Percentiles rank a stretch among this genome's conserved stretches.
Evolutionary conservation across 2,888 invertebrate species (phyloP).

Genomic region (Sinopyrophorus schimmeli): DNA sequence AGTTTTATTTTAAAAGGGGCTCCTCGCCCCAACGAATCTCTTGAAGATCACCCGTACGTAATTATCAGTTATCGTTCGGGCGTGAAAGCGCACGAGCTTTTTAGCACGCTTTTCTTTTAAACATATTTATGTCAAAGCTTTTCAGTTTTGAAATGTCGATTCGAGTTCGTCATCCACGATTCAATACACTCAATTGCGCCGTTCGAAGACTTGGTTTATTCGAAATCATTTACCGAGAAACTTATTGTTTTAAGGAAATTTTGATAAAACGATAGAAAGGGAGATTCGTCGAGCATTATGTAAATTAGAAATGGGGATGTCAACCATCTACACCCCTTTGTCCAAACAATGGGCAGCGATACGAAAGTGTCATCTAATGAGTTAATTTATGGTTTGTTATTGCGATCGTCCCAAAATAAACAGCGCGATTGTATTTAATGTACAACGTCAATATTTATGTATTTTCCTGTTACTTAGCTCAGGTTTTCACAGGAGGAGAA

Average conservation of each 20-base stretch:
- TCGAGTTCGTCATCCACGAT: slow-evolving; percentile 45
- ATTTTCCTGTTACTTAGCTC: slow-evolving; percentile 40
- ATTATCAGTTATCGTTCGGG: slow-evolving; percentile 55
- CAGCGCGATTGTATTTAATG: slow-evolving; percentile 49
- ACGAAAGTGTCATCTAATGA: slow-evolving; percentile 52
- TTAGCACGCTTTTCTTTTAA: slow-evolving; percentile 54
- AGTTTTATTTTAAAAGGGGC: slow-evolving; percentile 51
- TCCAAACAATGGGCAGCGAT: slow-evolving; percentile 50
- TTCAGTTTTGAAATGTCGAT: slow-evolving; percentile 51
- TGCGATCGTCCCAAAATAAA: slow-evolving; percentile 49
- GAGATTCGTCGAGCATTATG: slow-evolving; percentile 46
- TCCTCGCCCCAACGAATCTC: slow-evolving; percentile 42
- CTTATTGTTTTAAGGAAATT: slow-evolving; percentile 33
- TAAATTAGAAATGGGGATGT: slow-evolving; percentile 47
- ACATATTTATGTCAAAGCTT: slow-evolving; percentile 55
- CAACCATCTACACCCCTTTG: slow-evolving; percentile 50
- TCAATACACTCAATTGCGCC: slow-evolving; percentile 43
- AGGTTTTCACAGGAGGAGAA: too few species aligned
- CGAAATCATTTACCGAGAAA: slow-evolving; percentile 24
- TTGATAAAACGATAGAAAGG: slow-evolving; percentile 22
- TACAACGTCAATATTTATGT: slow-evolving; percentile 54
- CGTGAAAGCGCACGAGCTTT: slow-evolving; percentile 54
- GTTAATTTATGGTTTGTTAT: slow-evolving; percentile 56
- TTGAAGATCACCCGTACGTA: slow-evolving; percentile 57
- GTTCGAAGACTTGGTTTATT: slow-evolving; percentile 20